Conservation (phyloP, 2,113 vertebrate species). For the Piprites chloris region DNA sequence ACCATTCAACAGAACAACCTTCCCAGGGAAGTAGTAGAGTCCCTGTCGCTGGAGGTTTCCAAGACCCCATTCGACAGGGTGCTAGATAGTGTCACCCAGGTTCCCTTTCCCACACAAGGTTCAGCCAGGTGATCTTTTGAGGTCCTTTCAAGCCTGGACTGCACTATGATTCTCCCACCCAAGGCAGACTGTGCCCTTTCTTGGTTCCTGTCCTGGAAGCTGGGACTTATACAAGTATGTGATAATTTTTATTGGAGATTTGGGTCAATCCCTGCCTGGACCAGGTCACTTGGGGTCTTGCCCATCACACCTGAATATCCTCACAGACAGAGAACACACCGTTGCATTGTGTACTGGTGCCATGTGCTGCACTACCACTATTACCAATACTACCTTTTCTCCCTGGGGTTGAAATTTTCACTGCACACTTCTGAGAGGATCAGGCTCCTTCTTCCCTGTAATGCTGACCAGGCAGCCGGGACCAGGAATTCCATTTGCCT, state of each 20-base stretch:
- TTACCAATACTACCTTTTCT: neutral
- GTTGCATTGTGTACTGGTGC: accelerated
- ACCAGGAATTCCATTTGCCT: neutral
- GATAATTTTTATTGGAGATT: neutral
- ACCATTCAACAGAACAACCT: neutral
- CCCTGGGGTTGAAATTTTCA: neutral
- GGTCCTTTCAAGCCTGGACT: neutral
- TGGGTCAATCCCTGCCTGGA: neutral
- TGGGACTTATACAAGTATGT: neutral
- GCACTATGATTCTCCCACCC: neutral
- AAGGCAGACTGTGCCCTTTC: neutral
- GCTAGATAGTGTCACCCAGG: neutral
- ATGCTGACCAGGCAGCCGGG: accelerated
- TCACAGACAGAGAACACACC: neutral
- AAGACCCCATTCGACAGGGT: neutral
- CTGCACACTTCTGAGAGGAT: neutral
- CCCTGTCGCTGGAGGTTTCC: neutral
- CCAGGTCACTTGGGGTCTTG: neutral
- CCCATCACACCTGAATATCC: neutral
- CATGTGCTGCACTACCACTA: neutral
- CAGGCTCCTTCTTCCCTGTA: neutral
- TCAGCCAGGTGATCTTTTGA: neutral
- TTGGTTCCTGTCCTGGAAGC: neutral
- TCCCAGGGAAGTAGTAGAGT: neutral
- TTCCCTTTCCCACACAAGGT: neutral